Conservation (phyloP, 2,113 vertebrate genomes). For the Laterallus jamaicensis region DNA sequence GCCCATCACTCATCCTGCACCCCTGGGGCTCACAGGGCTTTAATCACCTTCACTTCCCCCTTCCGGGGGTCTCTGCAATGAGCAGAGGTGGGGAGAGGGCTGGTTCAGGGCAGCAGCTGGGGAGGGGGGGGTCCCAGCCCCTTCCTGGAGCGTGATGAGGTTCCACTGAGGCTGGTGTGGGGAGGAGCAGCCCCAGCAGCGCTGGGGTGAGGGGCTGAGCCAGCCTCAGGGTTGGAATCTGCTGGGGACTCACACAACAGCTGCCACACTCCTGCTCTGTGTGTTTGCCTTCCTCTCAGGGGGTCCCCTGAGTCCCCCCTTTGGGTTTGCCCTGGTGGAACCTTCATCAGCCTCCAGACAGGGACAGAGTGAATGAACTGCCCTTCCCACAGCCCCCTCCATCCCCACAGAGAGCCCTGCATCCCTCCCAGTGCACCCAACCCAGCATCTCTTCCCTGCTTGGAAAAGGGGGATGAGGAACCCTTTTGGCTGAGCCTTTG, state of each 20-base stretch:
- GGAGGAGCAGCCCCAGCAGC: background rate
- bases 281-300: background rate
- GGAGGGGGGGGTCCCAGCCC: background rate
- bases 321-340: background rate
- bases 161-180: background rate
- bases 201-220: background rate
- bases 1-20: constrained; percentile 1
- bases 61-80: background rate
- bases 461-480: background rate
- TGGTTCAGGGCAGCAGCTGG: background rate
- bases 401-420: background rate
- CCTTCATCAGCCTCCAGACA: rapidly evolving
- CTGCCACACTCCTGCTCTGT: background rate
- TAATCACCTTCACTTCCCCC: constrained; percentile 11
- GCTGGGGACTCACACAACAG: background rate
- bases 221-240: background rate
- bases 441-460: background rate
- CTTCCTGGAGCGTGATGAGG: background rate
- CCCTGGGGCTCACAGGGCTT: background rate
- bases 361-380: background rate
- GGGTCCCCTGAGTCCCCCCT: too few relatives aligned
- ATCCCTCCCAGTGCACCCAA: background rate
- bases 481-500: background rate
- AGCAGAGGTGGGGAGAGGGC: background rate
- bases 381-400: background rate